Evolutionary conservation across 2,888 invertebrate genomes (phyloP).

Genomic region (Platynereis dumerilii): DNA sequence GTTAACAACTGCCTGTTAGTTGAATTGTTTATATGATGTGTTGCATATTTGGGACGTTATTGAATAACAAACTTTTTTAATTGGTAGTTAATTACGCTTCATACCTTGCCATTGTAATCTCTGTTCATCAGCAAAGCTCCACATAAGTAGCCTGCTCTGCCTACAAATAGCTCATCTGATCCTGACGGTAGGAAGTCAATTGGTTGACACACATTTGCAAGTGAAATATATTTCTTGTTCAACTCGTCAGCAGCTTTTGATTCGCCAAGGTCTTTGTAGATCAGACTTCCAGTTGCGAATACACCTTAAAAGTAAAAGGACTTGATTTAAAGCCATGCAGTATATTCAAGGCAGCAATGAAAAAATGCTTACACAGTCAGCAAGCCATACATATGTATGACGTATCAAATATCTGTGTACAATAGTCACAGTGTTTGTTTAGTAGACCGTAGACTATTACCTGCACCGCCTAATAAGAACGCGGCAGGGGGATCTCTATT

Average conservation of each 20-base stretch:
- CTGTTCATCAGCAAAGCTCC: constrained; percentile 76
- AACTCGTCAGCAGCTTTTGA: constrained; percentile 22
- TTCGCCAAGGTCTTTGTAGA: constrained; percentile 63
- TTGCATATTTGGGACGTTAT: no score
- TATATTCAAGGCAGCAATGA: no score
- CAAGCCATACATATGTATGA: no score
- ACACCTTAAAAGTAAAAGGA: constrained; percentile 67
- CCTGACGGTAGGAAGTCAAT: constrained; percentile 59
- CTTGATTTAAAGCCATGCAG: no score
- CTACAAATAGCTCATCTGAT: constrained; percentile 85
- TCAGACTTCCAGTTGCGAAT: constrained; percentile 71
- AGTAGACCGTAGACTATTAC: no score
- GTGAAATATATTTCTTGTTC: constrained; percentile 62
- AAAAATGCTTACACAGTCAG: no score
- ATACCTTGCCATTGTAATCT: constrained; percentile 30
- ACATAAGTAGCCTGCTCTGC: constrained; percentile 81
- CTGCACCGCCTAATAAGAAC: constrained; percentile 78
- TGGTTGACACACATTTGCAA: constrained; percentile 65
- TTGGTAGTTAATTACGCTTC: no score
- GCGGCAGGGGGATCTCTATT: constrained; percentile 70
- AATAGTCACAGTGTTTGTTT: no score
- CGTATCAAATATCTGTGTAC: no score
- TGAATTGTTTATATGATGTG: no score
- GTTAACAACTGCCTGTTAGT: no score
- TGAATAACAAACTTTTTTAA: no score